A percentile compares a stretch with the other conserved stretches of the same genome.
Evolutionary conservation across 2,113 vertebrate genomes (phyloP).

Genomic region (Chaenogobius annularis): DNA sequence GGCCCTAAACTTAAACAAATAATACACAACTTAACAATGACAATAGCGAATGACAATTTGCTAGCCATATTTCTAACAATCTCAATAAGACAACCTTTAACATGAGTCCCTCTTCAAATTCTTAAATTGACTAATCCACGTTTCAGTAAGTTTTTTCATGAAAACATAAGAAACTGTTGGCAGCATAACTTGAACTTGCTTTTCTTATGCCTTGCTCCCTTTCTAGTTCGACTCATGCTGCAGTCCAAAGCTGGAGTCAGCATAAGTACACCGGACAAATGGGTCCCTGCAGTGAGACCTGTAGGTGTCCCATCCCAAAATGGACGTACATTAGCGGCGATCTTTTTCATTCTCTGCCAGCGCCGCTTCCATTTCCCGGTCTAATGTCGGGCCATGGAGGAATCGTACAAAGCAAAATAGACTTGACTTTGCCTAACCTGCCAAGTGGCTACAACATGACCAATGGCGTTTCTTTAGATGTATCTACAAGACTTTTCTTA

Average conservation of each 20-base stretch:
- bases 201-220: slow-evolving; percentile 11
- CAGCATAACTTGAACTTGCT: neutral
- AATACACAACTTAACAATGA: no score
- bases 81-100: neutral
- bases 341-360: slow-evolving; percentile 22
- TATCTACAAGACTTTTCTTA: neutral
- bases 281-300: slow-evolving; percentile 47
- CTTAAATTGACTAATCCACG: neutral
- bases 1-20: no score
- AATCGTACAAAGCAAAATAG: neutral
- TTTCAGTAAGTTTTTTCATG: neutral
- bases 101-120: neutral
- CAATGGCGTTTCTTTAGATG: neutral
- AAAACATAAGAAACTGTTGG: neutral
- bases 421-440: neutral
- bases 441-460: neutral
- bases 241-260: slow-evolving; percentile 39
- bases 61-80: no score
- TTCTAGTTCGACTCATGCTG: slow-evolving; percentile 16
- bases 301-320: slow-evolving; percentile 51
- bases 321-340: slow-evolving; percentile 40
- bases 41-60: no score
- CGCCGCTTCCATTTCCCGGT: neutral
- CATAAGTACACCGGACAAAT: slow-evolving; percentile 60
- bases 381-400: slow-evolving; percentile 14